Percentiles rank a stretch among this genome's conserved stretches.
Conservation (phyloP, 1,140 invertebrate species). For the Augochlora pura region DNA sequence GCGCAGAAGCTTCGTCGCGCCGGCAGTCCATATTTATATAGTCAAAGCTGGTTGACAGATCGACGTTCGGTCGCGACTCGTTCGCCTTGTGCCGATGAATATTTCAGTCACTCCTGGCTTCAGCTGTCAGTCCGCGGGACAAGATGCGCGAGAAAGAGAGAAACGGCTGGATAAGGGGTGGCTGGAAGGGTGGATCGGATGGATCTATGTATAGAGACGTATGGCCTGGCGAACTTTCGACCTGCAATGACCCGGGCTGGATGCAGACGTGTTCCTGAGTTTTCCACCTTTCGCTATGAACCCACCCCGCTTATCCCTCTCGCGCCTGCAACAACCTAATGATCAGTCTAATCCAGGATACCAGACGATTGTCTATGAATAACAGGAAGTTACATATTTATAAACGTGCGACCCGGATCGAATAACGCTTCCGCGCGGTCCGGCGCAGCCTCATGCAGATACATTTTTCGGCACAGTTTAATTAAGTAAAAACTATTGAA, state of each 20-base stretch:
- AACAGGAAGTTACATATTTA: constrained; percentile 52
- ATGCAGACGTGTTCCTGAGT: constrained; percentile 48
- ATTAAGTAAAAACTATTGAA: too few relatives aligned
- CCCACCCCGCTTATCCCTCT: not conserved
- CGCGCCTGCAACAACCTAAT: constrained; percentile 13
- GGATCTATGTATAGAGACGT: constrained; percentile 49
- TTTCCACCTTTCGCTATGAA: constrained; percentile 29
- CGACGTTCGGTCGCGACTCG: constrained; percentile 65
- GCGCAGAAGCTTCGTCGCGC: not conserved
- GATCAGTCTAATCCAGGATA: constrained; percentile 50
- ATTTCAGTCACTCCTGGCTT: constrained; percentile 62
- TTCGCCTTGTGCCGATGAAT: constrained; percentile 63
- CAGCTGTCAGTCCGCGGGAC: constrained; percentile 62
- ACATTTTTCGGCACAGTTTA: too few relatives aligned
- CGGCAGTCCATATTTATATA: constrained; percentile 42
- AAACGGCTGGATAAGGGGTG: constrained; percentile 36
- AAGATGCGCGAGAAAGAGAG: constrained; percentile 52
- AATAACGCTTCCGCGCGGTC: not conserved
- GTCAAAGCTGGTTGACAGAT: constrained; percentile 63
- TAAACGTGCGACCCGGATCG: not conserved
- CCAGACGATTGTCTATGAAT: constrained; percentile 58
- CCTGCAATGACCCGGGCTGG: constrained; percentile 60
- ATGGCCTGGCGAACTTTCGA: constrained; percentile 65
- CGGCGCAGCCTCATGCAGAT: too few relatives aligned
- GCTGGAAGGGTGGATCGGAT: constrained; percentile 10